Evolutionary conservation across 2,113 vertebrate species (phyloP), one percentile per base, ranked within the genome.

Genomic region (Origma solitaria): DNA sequence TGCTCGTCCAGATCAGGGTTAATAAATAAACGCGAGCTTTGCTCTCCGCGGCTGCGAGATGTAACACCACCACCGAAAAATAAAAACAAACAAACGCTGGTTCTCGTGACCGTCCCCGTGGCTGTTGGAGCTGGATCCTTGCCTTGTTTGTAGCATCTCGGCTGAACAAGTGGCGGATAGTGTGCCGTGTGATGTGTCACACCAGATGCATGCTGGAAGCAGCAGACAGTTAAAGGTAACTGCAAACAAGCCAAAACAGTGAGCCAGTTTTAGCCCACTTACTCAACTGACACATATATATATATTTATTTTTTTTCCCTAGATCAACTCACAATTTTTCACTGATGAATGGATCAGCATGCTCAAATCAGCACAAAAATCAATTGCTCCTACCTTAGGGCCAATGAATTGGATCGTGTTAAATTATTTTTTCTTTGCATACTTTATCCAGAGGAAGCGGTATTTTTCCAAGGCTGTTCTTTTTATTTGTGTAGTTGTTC

Each of bases 21-120:
- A 3, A 8, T 1, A 30, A 21, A 4, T n/a, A n/a, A n/a, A n/a
- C 4, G 53, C 11, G 25, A 11, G 2, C 24, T 13, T 1, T 3
- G 37, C 37, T 13, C 33, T 13, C 47, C 13, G 57, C 2, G n/a
- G 17, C 42, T 49, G 37, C 11, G 14, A 73, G 28, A 17, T 18
- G 8, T 5, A 9, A 50, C 11, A 13, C 25, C 2, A 2, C 47
- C 44, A 47, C n/a, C n/a, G n/a, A 53, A 44, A 51, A 19, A 45
- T 42, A 24, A 10, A 47, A 15, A 20, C 8, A 42, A 20, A 53
- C 35, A 37, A 9, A 3, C 0, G 30, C 6, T n/a, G 1, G 9
- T 71, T 69, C 22, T 31, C 1, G 0, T 47, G 61, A 3, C 22
- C 0, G 1, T 16, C 38, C n/a, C 44, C 10, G 40, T 10, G 4